Evolutionary conservation across 2,888 invertebrate genomes (phyloP), one percentile per base, ranked within the genome.

Genomic region (Lumbricus terrestris): DNA sequence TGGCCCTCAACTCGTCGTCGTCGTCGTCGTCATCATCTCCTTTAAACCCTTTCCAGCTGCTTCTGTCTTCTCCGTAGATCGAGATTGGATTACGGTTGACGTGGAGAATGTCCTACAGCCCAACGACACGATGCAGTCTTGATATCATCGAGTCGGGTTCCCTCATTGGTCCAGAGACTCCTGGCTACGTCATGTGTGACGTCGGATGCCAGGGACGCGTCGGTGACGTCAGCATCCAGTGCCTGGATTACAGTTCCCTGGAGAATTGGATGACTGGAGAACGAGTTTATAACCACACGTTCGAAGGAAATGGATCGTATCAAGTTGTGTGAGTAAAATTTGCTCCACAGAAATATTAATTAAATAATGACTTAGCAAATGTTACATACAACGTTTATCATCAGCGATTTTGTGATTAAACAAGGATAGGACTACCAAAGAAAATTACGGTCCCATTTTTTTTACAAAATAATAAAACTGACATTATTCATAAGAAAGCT

Each of bases 131-230:
- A 18, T 89, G 89, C 69, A 89, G 35, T 35, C 29, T 16, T 38
- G 29, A 34, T 20, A 15, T 35, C 34, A 69, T 89, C 47, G 89
- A 42, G n/a, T 47, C 89, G 4, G 89, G 89, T 0, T n/a, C 35
- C 0, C 82, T 89, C 16, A 33, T 47, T 42, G 89, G 89, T 35
- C 89, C 89, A 18, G 89, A 89, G 82, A 89, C 89, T 34, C 89
- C 47, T n/a, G 89, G 89, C 11, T 54, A 54, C 69, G 42, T 89
- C 34, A 34, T 54, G 42, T 89, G 89, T 89, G 54, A 37, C 47
- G 69, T 47, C 54, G 89, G 89, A 18, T 89, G 89, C 89, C n/a
- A 69, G 47, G 89, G 89, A 33, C 47, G 54, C 47, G 89, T 89
- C 54, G 89, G 89, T 47, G 89, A 89, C 69, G 69, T 89, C 69